Evolutionary conservation across 2,113 vertebrate genomes (phyloP), one percentile per base, ranked within the genome.

Genomic region (Oreochromis niloticus): DNA sequence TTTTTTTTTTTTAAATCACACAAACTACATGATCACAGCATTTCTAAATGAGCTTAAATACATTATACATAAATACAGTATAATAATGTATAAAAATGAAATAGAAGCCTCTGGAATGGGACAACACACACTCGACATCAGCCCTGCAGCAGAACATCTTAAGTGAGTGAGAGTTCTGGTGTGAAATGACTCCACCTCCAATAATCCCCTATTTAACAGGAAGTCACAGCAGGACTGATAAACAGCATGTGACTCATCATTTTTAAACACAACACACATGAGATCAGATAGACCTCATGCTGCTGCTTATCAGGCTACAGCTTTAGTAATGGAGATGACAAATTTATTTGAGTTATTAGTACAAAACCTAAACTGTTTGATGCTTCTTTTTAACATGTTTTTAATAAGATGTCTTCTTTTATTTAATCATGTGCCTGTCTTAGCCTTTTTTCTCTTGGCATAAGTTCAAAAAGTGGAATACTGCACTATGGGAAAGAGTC

Each of bases 181-280:
- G 36, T 83, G 54, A 88, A 88, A 78, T 83, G 55, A 85, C 56
- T 80, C 63, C 36, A 83, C 27, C 32, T 81, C 78, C 46, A 86
- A 22, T 27, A 75, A 86, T 78, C 34, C 66, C 54, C 57, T 9
- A 34, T 68, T 82, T 66, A 57, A 88, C 84, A 86, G 88, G 87
- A 89, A 90, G 88, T 88, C 90, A 80, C 92, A 90, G 84, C 79
- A 57, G 87, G 88, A 80, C n/a, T 59, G n/a, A 88, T 56, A 41
- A 85, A 34, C 59, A 79, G 5, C 56, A 36, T n/a, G 68, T 89
- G 81, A 91, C 73, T 90, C 88, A 39, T 90, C 86, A 30, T 12
- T 82, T 75, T 86, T 80, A 89, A 93, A 91, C 86, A 71, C 30
- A 75, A 80, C 52, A 89, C 89, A 90, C 50, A 82, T 73, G 71